Evolutionary conservation across 2,888 invertebrate genomes (phyloP).

Genomic region (Sylvicola cinctus): DNA sequence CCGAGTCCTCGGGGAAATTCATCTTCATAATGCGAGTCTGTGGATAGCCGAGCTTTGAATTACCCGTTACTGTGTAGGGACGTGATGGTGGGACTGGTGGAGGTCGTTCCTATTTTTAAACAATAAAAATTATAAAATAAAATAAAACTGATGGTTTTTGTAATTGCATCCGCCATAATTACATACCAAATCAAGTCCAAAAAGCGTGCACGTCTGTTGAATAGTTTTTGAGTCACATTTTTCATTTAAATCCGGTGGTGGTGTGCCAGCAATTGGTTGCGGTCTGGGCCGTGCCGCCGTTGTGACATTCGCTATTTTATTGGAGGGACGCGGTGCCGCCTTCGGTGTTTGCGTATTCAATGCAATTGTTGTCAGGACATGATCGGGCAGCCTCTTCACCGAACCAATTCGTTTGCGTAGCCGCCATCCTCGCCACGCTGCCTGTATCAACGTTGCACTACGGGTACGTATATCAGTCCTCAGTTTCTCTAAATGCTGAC

Average conservation of each 20-base stretch:
- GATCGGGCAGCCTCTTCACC: constrained; percentile 16
- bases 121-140: constrained; percentile 9
- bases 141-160: constrained; percentile 2
- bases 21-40: constrained; percentile 81
- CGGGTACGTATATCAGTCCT: constrained; percentile 54
- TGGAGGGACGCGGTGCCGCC: background rate
- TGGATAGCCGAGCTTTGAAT: constrained; percentile 80
- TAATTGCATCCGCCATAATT: constrained; percentile 1
- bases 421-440: constrained; percentile 67
- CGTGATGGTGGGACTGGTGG: constrained; percentile 82
- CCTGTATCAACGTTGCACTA: constrained; percentile 67
- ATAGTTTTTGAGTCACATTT: constrained; percentile 77
- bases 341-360: too few relatives aligned
- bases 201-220: constrained; percentile 74
- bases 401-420: constrained; percentile 44
- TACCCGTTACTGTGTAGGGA: constrained; percentile 75
- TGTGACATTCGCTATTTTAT: constrained; percentile 1
- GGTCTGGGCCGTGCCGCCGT: constrained; percentile 56
- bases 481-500: constrained; percentile 72
- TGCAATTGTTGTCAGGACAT: too few relatives aligned
- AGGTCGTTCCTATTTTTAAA: constrained; percentile 48
- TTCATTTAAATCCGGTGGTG: constrained; percentile 65
- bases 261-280: constrained; percentile 77
- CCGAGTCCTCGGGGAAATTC: constrained; percentile 49
- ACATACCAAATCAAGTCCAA: constrained; percentile 68